Base-by-base conservation (phyloP, 92 coral and sea anemone species). In the Parazoanthus atlanticus region DNA sequence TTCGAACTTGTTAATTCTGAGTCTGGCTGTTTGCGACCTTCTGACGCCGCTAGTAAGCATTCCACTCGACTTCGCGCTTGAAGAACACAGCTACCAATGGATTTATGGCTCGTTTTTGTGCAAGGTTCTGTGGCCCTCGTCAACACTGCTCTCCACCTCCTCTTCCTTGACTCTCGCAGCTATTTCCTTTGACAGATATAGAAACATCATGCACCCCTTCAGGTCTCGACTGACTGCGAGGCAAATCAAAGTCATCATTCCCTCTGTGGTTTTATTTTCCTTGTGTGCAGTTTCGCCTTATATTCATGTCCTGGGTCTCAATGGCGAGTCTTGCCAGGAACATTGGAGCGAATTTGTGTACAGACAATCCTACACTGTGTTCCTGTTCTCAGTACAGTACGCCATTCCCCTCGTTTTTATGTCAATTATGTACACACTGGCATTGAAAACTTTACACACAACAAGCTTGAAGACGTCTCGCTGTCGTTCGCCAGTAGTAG, bases 141-240 rank as follows among this genome's bases (percentile, higher is more conserved):
- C 96, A 6, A 94, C 98, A 15, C 76, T 97, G 74, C 82, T 94
- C n/a, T 92, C 97, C 0, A 95, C 98, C 0, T 93, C 97, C 1
- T 96, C 99, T 2, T 96, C 96, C 16, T 81, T 97, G 23, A 97
- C 96, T 0, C 90, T 97, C 0, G 99, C 98, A 1, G 98, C 94
- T 0, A 97, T 97, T 40, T 93, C 99, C 32, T 75, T 97, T 56
- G 99, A 97, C 79, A 93, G 99, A 23, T 97, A 96, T 86, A 85
- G 99, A n/a, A 94, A 90, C 23, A 92, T 97, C 0, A 94, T 94
- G 95, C 98, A 97, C 34, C 99, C 99, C 2, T 97, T 97, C 47
- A 94, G 91, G 88, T 82, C 94, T 19, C 94, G 94, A 75, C 92
- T 97, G 21, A 95, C 94, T 41, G 86, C 86, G 91, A 85, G 85